Percentiles rank a stretch among this genome's conserved stretches.
Evolutionary conservation across 2,797 vertebrate genomes (phyloP).

Genomic region (Eptatretus atami): DNA sequence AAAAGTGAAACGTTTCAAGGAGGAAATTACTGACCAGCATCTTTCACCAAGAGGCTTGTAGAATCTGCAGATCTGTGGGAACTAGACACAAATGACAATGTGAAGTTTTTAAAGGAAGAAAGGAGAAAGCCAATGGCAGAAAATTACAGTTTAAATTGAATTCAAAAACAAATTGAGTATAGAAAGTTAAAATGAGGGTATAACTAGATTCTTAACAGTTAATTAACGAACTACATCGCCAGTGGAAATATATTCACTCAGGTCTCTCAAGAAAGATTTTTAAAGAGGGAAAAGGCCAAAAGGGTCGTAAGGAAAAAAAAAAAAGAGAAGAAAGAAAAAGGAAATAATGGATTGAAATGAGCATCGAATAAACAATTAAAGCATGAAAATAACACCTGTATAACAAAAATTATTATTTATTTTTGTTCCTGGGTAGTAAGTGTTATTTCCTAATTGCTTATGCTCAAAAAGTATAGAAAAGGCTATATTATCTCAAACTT

Average conservation of each 20-base stretch:
- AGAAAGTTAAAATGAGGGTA: neutral
- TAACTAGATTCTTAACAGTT: neutral
- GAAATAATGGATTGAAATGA: neutral
- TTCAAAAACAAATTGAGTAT: neutral
- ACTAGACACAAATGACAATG: constrained; percentile 18
- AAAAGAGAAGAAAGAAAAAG: neutral
- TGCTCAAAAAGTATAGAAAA: neutral
- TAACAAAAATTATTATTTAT: too few relatives aligned
- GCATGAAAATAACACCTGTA: constrained; percentile 7
- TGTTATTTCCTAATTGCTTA: neutral
- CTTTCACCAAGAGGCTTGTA: constrained; percentile 55
- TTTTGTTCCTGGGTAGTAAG: neutral
- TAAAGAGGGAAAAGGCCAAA: too few relatives aligned
- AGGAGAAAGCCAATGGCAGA: neutral
- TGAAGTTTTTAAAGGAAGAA: too few relatives aligned
- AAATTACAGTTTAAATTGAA: constrained; percentile 1
- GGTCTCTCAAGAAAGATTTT: neutral
- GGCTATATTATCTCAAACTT: neutral
- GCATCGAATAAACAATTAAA: neutral
- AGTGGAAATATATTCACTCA: too few relatives aligned
- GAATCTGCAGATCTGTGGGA: constrained; percentile 40
- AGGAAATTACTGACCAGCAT: constrained; percentile 37
- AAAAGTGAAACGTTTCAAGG: constrained; percentile 8
- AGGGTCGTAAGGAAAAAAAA: neutral
- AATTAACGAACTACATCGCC: neutral